A percentile compares a stretch with the other conserved stretches of the same genome.
Evolutionary conservation across 2,113 vertebrate species (phyloP).

Genomic region (Xyrauchen texanus): DNA sequence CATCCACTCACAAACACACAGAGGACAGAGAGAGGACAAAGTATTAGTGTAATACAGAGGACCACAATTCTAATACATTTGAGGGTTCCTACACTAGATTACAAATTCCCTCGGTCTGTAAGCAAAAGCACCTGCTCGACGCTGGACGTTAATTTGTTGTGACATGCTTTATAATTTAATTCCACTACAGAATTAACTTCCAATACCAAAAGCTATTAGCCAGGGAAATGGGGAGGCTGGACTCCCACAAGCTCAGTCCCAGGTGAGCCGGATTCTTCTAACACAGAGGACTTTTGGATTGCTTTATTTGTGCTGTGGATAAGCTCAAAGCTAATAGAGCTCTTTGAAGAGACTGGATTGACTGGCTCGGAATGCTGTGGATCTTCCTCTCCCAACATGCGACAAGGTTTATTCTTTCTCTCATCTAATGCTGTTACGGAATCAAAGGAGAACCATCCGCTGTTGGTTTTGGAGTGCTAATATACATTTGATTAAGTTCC

Average conservation of each 20-base stretch:
- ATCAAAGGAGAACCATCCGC: conserved; percentile 4
- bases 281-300: conserved; percentile 38
- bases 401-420: conserved; percentile 6
- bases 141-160: conserved; percentile 76
- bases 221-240: conserved; percentile 51
- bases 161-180: conserved; percentile 77
- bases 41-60: conserved; percentile 38
- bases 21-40: conserved; percentile 28
- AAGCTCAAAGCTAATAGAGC: conserved; percentile 29
- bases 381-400: not conserved
- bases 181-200: conserved; percentile 70
- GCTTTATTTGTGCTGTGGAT: conserved; percentile 40
- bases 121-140: conserved; percentile 67
- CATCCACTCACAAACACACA: not conserved
- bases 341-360: conserved; percentile 44
- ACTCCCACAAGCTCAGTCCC: conserved; percentile 43
- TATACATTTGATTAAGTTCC: not conserved
- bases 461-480: conserved; percentile 36
- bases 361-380: conserved; percentile 7
- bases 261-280: conserved; percentile 64
- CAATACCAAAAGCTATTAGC: conserved; percentile 63
- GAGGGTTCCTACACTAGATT: conserved; percentile 66
- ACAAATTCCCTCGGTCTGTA: conserved; percentile 68
- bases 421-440: not conserved
- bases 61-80: conserved; percentile 48